Evolutionary conservation across 2,797 vertebrate species (phyloP).

Genomic region (Pangasius macronema): DNA sequence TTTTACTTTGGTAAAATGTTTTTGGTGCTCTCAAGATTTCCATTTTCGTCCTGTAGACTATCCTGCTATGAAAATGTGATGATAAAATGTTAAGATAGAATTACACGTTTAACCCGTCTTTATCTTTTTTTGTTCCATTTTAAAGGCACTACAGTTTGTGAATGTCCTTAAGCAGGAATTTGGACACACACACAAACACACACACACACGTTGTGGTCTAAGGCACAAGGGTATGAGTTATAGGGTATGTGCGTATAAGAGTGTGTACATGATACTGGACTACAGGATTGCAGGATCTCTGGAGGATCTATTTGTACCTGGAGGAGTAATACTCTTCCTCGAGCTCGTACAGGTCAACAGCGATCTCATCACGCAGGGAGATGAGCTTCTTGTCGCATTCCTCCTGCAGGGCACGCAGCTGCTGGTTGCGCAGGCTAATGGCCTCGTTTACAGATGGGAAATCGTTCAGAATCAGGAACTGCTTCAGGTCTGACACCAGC

Average conservation of each 20-base stretch:
- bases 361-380: constrained; percentile 91
- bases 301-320: constrained; percentile 95
- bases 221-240: constrained; percentile 49
- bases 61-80: neutral
- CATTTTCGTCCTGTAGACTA: neutral
- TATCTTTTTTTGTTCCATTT: neutral
- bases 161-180: neutral
- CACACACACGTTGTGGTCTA: constrained; percentile 2
- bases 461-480: constrained; percentile 97
- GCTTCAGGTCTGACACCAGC: constrained; percentile 96
- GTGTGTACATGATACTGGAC: constrained; percentile 41
- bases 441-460: constrained; percentile 97
- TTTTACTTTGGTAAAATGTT: neutral
- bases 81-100: neutral
- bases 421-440: constrained; percentile 93
- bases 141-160: constrained; percentile 30
- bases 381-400: constrained; percentile 97
- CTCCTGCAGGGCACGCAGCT: constrained; percentile 89
- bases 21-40: neutral
- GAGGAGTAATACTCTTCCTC: constrained; percentile 99
- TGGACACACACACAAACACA: neutral
- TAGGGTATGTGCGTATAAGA: constrained; percentile 50
- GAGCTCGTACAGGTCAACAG: constrained; percentile 96
- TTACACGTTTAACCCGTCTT: neutral
- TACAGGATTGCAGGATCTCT: constrained; percentile 59